Evolutionary conservation across 1,140 invertebrate genomes (phyloP).

Genomic region (Heliothis subflexa): DNA sequence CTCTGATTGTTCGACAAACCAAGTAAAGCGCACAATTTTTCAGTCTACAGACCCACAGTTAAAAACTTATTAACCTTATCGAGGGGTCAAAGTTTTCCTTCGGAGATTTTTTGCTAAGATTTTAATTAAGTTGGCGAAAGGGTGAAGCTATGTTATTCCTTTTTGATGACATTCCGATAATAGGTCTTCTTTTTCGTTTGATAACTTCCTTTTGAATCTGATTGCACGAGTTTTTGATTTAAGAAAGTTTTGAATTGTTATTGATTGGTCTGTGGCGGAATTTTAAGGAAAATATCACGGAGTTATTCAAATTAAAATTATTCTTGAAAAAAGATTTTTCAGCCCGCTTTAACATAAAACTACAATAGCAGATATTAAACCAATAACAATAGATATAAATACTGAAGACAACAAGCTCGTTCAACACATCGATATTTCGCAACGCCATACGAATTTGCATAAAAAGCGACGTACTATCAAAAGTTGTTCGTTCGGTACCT

Average conservation of each 20-base stretch:
- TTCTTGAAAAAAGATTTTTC: background rate
- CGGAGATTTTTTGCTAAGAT: slow-evolving; percentile 40
- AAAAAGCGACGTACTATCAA: slow-evolving; percentile 50
- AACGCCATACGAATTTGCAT: slow-evolving; percentile 46
- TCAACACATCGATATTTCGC: slow-evolving; percentile 37
- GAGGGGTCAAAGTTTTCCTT: slow-evolving; percentile 25
- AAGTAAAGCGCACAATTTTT: slow-evolving; percentile 25
- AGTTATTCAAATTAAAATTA: background rate
- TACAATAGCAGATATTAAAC: slow-evolving; percentile 39
- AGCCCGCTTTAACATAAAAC: background rate
- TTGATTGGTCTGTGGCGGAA: slow-evolving; percentile 24
- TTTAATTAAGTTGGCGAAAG: slow-evolving; percentile 50
- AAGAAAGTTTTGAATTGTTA: slow-evolving; percentile 22
- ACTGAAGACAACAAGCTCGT: slow-evolving; percentile 10
- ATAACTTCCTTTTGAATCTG: slow-evolving; percentile 37
- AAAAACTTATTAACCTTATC: slow-evolving; percentile 44
- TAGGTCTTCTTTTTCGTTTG: slow-evolving; percentile 31
- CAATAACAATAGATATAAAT: slow-evolving; percentile 28
- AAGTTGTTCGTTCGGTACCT: slow-evolving; percentile 45
- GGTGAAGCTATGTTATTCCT: slow-evolving; percentile 42
- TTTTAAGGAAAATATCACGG: background rate
- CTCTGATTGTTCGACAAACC: slow-evolving; percentile 44
- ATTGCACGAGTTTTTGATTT: slow-evolving; percentile 35
- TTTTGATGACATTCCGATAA: slow-evolving; percentile 50
- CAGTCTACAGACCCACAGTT: slow-evolving; percentile 22